Conservation (phyloP, 2,113 vertebrate species). For the Marcusenius ussheri region DNA sequence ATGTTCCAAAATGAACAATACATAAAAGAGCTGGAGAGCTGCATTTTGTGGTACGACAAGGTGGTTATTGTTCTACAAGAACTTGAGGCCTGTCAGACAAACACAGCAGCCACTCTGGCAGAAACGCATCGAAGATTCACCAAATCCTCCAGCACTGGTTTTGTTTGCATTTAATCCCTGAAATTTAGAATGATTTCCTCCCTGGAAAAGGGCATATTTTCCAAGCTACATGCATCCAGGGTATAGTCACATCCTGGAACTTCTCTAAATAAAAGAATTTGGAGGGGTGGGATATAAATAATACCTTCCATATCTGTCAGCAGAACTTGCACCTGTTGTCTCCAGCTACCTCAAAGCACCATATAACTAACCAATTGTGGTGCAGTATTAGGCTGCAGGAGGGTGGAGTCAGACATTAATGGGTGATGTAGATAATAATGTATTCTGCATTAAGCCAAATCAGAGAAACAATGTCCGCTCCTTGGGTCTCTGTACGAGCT, state of each 20-base stretch:
- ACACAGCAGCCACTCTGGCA: background rate
- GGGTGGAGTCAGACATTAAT: background rate
- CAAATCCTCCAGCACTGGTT: background rate
- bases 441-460: background rate
- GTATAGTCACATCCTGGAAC: constrained; percentile 7
- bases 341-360: background rate
- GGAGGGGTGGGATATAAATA: background rate
- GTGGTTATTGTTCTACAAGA: background rate
- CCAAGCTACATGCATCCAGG: background rate
- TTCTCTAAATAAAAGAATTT: background rate
- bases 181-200: background rate
- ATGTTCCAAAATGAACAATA: background rate
- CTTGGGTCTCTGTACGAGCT: background rate
- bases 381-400: background rate
- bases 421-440: background rate
- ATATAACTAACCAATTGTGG: background rate
- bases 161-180: background rate
- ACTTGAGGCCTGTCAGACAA: background rate
- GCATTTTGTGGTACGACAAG: background rate
- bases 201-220: background rate
- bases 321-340: constrained; percentile 1
- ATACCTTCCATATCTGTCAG: background rate
- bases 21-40: background rate
- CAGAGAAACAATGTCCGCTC: background rate
- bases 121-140: background rate